Base-by-base conservation (phyloP, 2,797 vertebrate species). In the Coendou prehensilis region DNA sequence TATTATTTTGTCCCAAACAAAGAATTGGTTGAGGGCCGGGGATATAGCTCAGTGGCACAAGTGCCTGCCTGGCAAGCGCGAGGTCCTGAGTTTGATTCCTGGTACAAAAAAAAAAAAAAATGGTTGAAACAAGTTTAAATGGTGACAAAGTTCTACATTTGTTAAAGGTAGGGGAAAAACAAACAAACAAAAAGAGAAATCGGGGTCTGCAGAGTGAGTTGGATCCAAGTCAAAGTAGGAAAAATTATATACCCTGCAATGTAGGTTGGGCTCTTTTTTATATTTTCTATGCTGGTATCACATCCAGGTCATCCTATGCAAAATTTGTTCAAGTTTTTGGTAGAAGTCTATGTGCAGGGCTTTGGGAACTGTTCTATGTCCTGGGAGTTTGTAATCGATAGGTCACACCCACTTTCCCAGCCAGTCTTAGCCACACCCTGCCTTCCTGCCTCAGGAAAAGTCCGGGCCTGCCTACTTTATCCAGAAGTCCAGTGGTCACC, bases 401-500 rank as follows among this genome's bases (percentile, higher is more conserved):
- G 33, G 64, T 69, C n/a, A n/a, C 17, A 37, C 64, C 17, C 33
- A 69, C 15, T 69, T 69, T 37, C 64, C 64, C 17, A 69, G 33
- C 33, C 15, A n/a, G 33, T 69, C 17, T 69, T 69, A 37, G 33
- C 64, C n/a, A 69, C 6, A 37, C 64, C 64, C 33, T 69, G 64
- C 64, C 17, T 37, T 69, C 64, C 64, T 37, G 33, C 64, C 33
- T 37, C 64, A 30, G 57, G 26, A 71, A 88, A 64, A 87, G 9
- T 37, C n/a, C 41, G 9, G 37, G 57, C n/a, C 45, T 89, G 57
- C 28, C n/a, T 87, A 57, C 50, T 93, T 97, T 91, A 80, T 86
- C n/a, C 61, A 83, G 73, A 2, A 0, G 91, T 87, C 26, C 81
- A 57, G 20, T 83, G 17, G 41, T 82, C 61, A 67, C 26, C 41